Evolutionary conservation across 2,113 vertebrate genomes (phyloP), one percentile per base, ranked within the genome.

Genomic region (Murina feae): DNA sequence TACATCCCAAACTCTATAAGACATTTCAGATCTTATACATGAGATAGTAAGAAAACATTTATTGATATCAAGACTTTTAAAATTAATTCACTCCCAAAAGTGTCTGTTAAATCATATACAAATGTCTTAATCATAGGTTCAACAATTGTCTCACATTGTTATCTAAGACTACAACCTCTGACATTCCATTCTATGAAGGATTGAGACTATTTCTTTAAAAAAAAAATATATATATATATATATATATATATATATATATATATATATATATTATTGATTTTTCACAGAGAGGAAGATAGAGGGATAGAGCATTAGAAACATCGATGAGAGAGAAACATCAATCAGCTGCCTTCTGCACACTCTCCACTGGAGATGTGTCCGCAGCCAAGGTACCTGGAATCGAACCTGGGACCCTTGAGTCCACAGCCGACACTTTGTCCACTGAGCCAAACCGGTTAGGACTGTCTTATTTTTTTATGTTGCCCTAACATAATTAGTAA

Each of bases 391-490:
- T n/a, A n/a, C n/a, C n/a, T n/a, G n/a, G n/a, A n/a, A n/a, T n/a
- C n/a, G n/a, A n/a, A n/a, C n/a, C n/a, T n/a, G n/a, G n/a, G n/a
- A n/a, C n/a, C n/a, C n/a, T n/a, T n/a, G n/a, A n/a, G n/a, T n/a
- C n/a, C n/a, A n/a, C n/a, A n/a, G n/a, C n/a, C n/a, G n/a, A n/a
- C n/a, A n/a, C n/a, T n/a, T n/a, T n/a, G n/a, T n/a, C n/a, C n/a
- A n/a, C n/a, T n/a, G n/a, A n/a, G n/a, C n/a, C n/a, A n/a, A n/a
- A n/a, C n/a, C n/a, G n/a, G n/a, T n/a, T n/a, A n/a, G n/a, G n/a
- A n/a, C n/a, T n/a, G 17, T 44, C 2, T 82, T 76, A 21, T 49
- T 72, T 89, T 68, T 92, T 95, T n/a, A 44, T 66, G 3, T 78
- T 51, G 7, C 12, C 35, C 25, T 74, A 10, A 58, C 68, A 39